These are phyloP conservation scores for Plotosus lineatus DNA, from an alignment of 2,113 vertebrate genomes.

Conservation along the genomic window DNA sequence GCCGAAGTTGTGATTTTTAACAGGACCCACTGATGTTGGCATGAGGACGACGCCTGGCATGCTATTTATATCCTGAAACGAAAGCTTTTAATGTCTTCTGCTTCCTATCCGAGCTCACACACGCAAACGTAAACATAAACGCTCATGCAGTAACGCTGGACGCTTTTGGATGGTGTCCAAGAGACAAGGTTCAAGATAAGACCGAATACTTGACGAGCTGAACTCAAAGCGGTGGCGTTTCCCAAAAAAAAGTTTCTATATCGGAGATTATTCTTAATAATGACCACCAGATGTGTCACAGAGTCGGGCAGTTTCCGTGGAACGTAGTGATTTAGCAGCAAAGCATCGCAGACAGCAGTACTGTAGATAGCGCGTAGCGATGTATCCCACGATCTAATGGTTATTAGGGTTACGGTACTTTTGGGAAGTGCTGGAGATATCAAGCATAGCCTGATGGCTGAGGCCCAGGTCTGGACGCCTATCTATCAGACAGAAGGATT, in stretches of 20 bases:
- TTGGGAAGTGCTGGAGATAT: slow-evolving; percentile 39
- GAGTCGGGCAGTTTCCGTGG: slow-evolving; percentile 4
- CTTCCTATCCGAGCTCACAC: not conserved
- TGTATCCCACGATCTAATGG: slow-evolving; percentile 40
- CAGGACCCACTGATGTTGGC: slow-evolving; percentile 40
- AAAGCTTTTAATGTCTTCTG: slow-evolving; percentile 15
- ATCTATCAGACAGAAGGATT: slow-evolving; percentile 19
- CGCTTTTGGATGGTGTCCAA: slow-evolving; percentile 20
- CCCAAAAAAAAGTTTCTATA: not conserved
- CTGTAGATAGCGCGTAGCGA: not conserved
- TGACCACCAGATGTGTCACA: slow-evolving; percentile 29
- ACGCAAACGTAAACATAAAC: slow-evolving; percentile 3
- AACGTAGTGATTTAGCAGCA: not conserved
- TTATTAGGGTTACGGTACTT: slow-evolving; percentile 42
- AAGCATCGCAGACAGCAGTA: not conserved
- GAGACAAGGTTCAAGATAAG: slow-evolving; percentile 29
- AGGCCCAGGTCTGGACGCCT: slow-evolving; percentile 31
- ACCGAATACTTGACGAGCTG: not conserved
- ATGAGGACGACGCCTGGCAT: slow-evolving; percentile 24
- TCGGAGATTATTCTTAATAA: slow-evolving; percentile 9
- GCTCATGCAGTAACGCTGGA: not conserved
- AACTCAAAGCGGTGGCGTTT: not conserved
- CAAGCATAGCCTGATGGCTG: slow-evolving; percentile 40
- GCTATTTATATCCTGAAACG: slow-evolving; percentile 33
- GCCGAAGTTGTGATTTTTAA: slow-evolving; percentile 45